Evolutionary conservation across 2,888 invertebrate species (phyloP).

Genomic region (Heliconius cydno): DNA sequence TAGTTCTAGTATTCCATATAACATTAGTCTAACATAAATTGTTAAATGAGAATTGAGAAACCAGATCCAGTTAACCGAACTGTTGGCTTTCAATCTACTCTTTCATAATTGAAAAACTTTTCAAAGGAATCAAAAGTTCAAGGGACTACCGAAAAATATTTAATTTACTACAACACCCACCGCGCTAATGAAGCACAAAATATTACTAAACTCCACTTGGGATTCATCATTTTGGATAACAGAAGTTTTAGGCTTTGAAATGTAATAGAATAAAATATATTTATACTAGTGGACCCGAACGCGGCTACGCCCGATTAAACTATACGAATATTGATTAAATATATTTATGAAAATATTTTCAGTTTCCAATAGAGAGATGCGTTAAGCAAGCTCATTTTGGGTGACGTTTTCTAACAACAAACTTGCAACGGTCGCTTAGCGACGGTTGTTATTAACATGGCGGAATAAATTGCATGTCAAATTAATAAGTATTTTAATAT

Average conservation of each 20-base stretch:
- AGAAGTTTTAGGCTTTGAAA: not conserved
- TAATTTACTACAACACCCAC: conserved; percentile 17
- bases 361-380: too few relatives aligned
- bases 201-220: not conserved
- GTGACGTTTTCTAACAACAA: too few relatives aligned
- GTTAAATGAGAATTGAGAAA: conserved; percentile 15
- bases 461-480: too few relatives aligned
- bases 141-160: conserved; percentile 27
- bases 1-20: not conserved
- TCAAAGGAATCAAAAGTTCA: conserved; percentile 27
- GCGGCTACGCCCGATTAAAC: too few relatives aligned
- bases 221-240: not conserved
- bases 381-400: too few relatives aligned
- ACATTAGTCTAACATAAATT: conserved; percentile 22
- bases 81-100: conserved; percentile 45
- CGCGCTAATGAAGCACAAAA: conserved; percentile 32
- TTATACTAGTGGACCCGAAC: too few relatives aligned
- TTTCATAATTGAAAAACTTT: conserved; percentile 65
- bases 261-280: not conserved
- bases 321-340: too few relatives aligned
- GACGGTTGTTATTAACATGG: too few relatives aligned
- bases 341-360: too few relatives aligned
- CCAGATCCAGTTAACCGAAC: conserved; percentile 39
- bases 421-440: too few relatives aligned
- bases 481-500: too few relatives aligned